These are phyloP conservation scores for Aythya fuligula DNA, from an alignment of 2,797 vertebrate genomes.

Conservation along the genomic window DNA sequence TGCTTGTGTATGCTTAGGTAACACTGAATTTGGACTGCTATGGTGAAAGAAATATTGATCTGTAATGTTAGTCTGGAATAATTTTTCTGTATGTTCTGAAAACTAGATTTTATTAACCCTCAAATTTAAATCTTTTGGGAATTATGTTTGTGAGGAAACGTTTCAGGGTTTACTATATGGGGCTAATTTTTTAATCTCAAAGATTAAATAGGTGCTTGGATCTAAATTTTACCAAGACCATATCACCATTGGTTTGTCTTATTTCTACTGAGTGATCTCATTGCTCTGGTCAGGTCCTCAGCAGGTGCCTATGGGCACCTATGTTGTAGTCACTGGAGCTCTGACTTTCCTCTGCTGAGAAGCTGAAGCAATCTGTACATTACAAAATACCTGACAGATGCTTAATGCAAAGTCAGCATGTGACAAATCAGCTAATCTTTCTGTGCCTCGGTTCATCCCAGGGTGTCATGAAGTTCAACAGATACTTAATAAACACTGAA, in stretches of 20 bases:
- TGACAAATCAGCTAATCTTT: slow-evolving; percentile 1
- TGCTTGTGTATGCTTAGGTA: neutral
- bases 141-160: neutral
- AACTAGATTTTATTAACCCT: neutral
- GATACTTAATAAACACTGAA: neutral
- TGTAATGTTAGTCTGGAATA: neutral
- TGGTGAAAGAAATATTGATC: neutral
- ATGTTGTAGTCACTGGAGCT: neutral
- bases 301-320: neutral
- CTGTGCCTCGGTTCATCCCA: neutral
- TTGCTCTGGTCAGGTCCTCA: neutral
- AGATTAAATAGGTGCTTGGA: neutral
- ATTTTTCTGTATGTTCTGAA: neutral
- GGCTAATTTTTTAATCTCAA: neutral
- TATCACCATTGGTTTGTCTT: neutral
- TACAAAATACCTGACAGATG: neutral
- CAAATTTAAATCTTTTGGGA: neutral
- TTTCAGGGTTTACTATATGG: neutral
- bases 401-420: neutral
- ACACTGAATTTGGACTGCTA: neutral
- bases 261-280: neutral
- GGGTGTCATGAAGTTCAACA: neutral
- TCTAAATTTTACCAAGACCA: neutral
- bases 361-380: neutral
- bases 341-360: neutral